Conservation (phyloP, 2,797 vertebrate species). For the Pteropus rufus region DNA sequence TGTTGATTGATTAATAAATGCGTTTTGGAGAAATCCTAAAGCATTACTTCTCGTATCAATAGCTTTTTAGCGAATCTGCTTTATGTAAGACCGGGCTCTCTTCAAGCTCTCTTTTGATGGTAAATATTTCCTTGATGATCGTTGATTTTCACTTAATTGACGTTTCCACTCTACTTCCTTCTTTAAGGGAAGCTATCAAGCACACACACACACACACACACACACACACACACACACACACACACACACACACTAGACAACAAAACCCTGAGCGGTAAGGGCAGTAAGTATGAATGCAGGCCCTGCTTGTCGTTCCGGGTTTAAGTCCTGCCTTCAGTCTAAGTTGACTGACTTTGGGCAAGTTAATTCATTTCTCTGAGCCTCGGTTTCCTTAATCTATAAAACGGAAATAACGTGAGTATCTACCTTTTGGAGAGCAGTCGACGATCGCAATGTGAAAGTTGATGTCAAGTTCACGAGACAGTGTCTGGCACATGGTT, state of each 20-base stretch:
- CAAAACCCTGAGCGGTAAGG: too few relatives aligned
- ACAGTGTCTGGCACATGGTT: too few relatives aligned
- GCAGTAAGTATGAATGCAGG: accelerated
- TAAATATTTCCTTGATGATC: background rate
- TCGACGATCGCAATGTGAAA: background rate
- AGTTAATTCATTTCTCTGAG: background rate
- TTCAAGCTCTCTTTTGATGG: background rate
- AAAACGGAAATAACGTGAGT: background rate
- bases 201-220: too few relatives aligned
- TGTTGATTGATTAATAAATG: accelerated
- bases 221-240: too few relatives aligned
- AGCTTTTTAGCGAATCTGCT: background rate
- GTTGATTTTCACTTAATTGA: background rate
- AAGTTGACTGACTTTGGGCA: background rate
- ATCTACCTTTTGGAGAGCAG: background rate
- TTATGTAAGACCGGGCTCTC: background rate
- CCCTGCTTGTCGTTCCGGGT: too few relatives aligned
- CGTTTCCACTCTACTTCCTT: background rate
- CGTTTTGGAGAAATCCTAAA: background rate
- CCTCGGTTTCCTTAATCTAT: background rate
- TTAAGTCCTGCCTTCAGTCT: background rate
- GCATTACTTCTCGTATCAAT: background rate
- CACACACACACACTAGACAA: background rate
- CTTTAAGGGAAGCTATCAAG: background rate
- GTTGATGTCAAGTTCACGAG: background rate